Evolutionary conservation across 1,140 invertebrate species (phyloP).

Genomic region (Asobara japonica): DNA sequence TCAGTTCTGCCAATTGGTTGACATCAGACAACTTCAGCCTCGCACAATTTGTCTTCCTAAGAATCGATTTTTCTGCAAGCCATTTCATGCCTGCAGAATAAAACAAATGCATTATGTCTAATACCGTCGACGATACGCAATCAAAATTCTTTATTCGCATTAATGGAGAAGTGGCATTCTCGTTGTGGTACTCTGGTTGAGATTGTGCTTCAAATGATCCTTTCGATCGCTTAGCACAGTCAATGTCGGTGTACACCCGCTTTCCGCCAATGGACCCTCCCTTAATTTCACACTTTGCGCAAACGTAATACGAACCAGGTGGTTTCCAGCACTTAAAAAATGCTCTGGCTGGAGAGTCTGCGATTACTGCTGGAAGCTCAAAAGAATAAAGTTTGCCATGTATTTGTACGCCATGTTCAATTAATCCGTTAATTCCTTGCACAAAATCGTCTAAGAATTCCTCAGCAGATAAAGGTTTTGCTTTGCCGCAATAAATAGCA

Average conservation of each 20-base stretch:
- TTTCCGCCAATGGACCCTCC: background rate
- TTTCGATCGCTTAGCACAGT: background rate
- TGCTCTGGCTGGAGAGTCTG: background rate
- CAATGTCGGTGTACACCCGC: background rate
- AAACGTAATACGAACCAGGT: background rate
- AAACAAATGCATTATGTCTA: slow-evolving; percentile 4
- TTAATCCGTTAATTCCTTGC: background rate
- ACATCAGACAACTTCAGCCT: background rate
- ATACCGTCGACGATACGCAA: background rate
- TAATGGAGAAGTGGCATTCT: background rate
- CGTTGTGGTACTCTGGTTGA: background rate
- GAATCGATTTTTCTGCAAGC: background rate
- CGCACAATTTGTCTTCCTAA: background rate
- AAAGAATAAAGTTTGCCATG: background rate
- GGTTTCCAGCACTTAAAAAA: background rate
- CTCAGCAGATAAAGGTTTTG: slow-evolving; percentile 11
- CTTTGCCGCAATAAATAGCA: slow-evolving; percentile 31
- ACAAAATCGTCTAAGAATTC: slow-evolving; percentile 31
- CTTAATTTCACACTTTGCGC: background rate
- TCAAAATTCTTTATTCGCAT: background rate
- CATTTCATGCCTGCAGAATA: background rate
- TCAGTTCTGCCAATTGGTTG: background rate
- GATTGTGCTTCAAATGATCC: background rate
- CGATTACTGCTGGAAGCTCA: background rate
- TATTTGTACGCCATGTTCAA: slow-evolving; percentile 11